These are phyloP conservation scores for Ametastegia equiseti DNA, from an alignment of 2,888 invertebrate species.

Conservation along the genomic window DNA sequence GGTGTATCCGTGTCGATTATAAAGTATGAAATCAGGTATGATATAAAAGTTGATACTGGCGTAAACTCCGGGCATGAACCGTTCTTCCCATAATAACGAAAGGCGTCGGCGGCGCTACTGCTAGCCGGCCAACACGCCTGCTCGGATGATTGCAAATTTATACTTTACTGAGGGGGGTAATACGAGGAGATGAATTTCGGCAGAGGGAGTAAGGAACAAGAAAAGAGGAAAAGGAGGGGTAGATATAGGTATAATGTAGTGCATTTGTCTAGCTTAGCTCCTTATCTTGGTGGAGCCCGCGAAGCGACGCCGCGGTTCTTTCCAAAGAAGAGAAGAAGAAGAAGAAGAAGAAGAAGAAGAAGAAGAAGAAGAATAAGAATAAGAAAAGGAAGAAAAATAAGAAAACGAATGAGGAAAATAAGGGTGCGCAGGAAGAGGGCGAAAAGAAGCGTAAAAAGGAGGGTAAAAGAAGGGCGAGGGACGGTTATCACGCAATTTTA, in stretches of 20 bases:
- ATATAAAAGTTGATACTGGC: constrained; percentile 34
- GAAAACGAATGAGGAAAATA: neutral
- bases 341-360: no score
- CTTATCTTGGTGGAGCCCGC: constrained; percentile 38
- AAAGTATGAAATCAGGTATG: neutral
- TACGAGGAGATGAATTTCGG: constrained; percentile 44
- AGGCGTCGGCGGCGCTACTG: neutral
- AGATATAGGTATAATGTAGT: constrained; percentile 44
- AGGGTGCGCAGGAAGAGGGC: constrained; percentile 3
- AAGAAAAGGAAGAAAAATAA: neutral
- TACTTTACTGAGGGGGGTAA: constrained; percentile 43
- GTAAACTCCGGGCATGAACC: constrained; percentile 5
- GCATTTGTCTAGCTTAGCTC: constrained; percentile 47
- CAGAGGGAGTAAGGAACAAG: constrained; percentile 10
- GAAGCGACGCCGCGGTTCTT: constrained; percentile 28
- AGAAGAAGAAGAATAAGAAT: neutral
- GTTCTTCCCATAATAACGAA: constrained; percentile 26
- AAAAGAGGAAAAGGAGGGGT: constrained; percentile 3
- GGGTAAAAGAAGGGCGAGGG: constrained; percentile 23
- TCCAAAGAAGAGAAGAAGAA: neutral
- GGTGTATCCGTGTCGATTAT: constrained; percentile 20
- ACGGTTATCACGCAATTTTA: constrained; percentile 43
- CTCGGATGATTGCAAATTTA: constrained; percentile 47
- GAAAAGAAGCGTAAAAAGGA: constrained; percentile 1
- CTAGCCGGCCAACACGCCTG: constrained; percentile 11